Evolutionary conservation across 2,797 vertebrate genomes (phyloP).

Genomic region (Tenualosa ilisha): DNA sequence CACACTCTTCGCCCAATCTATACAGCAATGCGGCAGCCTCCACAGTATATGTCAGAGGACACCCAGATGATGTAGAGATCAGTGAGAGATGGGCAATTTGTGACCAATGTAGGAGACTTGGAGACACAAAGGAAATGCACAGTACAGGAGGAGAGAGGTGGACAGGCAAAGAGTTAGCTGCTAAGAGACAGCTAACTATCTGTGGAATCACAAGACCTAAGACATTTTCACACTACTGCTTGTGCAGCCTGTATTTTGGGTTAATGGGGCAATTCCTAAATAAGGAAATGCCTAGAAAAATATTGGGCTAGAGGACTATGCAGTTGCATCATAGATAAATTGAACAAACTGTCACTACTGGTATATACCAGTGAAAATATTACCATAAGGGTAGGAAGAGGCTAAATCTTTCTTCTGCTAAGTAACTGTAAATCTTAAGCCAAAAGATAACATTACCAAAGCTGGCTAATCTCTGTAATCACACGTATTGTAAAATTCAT

Average conservation of each 20-base stretch:
- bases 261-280: neutral
- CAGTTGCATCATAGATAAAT: no score
- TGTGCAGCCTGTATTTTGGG: neutral
- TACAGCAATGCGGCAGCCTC: neutral
- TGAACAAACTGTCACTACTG: no score
- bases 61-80: constrained; percentile 31
- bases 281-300: neutral
- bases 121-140: constrained; percentile 17
- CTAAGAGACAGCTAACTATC: neutral
- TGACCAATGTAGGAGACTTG: neutral
- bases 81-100: constrained; percentile 6
- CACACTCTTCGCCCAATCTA: constrained; percentile 36
- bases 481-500: no score
- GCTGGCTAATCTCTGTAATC: no score
- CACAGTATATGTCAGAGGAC: neutral
- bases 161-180: neutral
- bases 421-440: neutral
- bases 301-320: neutral
- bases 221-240: neutral
- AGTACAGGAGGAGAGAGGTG: neutral
- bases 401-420: neutral
- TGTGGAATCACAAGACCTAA: neutral
- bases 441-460: neutral
- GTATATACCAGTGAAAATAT: no score
- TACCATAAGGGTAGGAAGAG: neutral